Evolutionary conservation across 64 coral and sea anemone genomes (phyloP).

Genomic region (Acropora yongei): DNA sequence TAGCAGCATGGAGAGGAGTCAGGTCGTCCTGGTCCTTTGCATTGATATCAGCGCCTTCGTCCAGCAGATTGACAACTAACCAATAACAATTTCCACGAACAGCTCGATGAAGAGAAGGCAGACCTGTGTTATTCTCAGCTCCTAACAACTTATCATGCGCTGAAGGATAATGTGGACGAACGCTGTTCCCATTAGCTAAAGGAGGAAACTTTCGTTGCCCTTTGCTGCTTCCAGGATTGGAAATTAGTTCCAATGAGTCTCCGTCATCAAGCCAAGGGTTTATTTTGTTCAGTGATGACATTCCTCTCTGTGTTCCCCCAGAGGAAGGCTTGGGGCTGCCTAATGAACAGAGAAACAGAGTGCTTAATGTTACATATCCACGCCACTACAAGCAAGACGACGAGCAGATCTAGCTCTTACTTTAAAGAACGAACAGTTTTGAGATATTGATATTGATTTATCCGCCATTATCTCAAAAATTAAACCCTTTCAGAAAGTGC

Average conservation of each 20-base stretch:
- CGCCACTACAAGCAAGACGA: no score
- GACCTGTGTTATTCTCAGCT: not conserved
- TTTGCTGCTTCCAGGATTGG: slow-evolving; percentile 5
- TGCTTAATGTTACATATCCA: no score
- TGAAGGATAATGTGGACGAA: not conserved
- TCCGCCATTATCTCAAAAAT: no score
- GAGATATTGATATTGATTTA: no score
- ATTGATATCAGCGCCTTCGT: slow-evolving; percentile 24
- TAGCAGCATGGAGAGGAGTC: slow-evolving; percentile 33
- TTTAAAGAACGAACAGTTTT: no score
- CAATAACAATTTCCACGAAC: not conserved
- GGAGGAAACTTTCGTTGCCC: not conserved
- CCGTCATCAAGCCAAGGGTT: not conserved
- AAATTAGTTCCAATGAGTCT: slow-evolving; percentile 25
- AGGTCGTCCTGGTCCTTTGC: not conserved
- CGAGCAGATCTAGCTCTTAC: no score
- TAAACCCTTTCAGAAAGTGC: no score
- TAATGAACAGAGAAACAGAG: not conserved
- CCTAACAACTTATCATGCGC: not conserved
- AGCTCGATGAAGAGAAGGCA: slow-evolving; percentile 26
- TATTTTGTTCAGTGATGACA: slow-evolving; percentile 2
- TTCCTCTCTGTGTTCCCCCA: not conserved
- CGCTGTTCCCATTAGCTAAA: not conserved
- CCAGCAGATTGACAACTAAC: not conserved
- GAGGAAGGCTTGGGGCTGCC: slow-evolving; percentile 3